Evolutionary conservation across 2,888 invertebrate species (phyloP), one percentile per base, ranked within the genome.

Genomic region (Drosophila suboccidentalis): DNA sequence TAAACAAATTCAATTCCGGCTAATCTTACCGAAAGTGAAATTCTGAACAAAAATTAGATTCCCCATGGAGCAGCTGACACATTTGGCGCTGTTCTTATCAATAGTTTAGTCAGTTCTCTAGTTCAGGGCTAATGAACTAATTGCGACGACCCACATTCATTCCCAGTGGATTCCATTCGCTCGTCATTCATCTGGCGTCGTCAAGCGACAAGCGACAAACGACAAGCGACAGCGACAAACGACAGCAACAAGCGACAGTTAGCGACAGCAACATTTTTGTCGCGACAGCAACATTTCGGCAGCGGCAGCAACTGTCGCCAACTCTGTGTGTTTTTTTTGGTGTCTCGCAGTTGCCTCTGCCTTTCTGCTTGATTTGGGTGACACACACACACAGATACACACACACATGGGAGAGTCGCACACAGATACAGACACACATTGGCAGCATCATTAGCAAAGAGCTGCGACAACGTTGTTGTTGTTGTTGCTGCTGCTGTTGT

Each of bases 381-480:
- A 38, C 59, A 44, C 39, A 43, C 19, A 47, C 57, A 57, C 41
- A 49, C 39, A 41, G 29, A 39, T 17, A 49, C 62, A 26, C 47
- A 19, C 47, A 39, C 46, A 49, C 26, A 38, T 38, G 36, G 2
- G 26, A 34, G n/a, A 38, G 22, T 22, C 11, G 32, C 17, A n/a
- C 60, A 46, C 39, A 51, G 11, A 58, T 17, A 62, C 36, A 46
- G 11, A 49, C 50, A 43, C 68, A 68, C 81, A 78, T 72, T 75
- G 81, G 76, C 78, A 81, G 62, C 85, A 87, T 84, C 89, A 81
- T 84, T 89, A 84, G 89, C 87, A 89, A 84, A 84, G 79, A 89
- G 84, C 83, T 55, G 75, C 68, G 63, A 69, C 66, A 63, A 60
- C 69, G 80, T 67, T 63, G 80, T 63, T 74, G 80, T 58, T 59